Base-by-base conservation (phyloP, 2,113 vertebrate species). In the Halichoerus grypus region DNA sequence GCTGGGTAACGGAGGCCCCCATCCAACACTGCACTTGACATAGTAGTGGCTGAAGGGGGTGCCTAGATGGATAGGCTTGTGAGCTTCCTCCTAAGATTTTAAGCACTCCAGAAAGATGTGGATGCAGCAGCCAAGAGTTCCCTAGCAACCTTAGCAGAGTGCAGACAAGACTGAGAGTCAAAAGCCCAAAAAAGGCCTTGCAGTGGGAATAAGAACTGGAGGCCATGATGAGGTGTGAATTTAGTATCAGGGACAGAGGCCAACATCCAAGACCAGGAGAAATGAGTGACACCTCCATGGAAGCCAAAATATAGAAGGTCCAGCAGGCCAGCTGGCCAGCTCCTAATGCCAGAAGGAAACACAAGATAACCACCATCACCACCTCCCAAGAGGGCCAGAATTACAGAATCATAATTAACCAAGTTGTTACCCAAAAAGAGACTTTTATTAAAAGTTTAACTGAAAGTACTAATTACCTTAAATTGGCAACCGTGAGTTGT, bases 391-490 rank as follows among this genome's bases (percentile, higher is more conserved):
- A 74, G 6, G 31, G 10, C 55, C 36, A 80, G 63, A 81, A 79
- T 81, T n/a, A 74, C 39, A 59, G 49, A 92, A 79, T 86, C 67
- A 77, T 79, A 91, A 92, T 69, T 63, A 91, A 63, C 63, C 65
- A 93, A 87, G 36, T 49, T 61, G 15, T 77, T 82, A 86, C 86
- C 67, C 42, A 81, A 77, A 77, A 95, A 85, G 51, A 76, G 10
- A 79, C 71, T 65, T 65, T 16, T 65, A 33, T 65, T 80, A 88
- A 36, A 94, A 88, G 4, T 63, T 94, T 95, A 96, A 95, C 71
- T 86, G 42, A 88, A 91, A 97, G 28, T 42, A 18, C 87, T 86
- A 61, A 83, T 93, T 93, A 87, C 49, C 57, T 79, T 94, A 90
- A 88, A 91, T 49, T 89, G 36, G 18, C 71, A 95, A 72, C 63